phyloP scores from a whole-genome alignment of 1,140 invertebrate genomes.

The Globodera rostochiensis region DNA sequence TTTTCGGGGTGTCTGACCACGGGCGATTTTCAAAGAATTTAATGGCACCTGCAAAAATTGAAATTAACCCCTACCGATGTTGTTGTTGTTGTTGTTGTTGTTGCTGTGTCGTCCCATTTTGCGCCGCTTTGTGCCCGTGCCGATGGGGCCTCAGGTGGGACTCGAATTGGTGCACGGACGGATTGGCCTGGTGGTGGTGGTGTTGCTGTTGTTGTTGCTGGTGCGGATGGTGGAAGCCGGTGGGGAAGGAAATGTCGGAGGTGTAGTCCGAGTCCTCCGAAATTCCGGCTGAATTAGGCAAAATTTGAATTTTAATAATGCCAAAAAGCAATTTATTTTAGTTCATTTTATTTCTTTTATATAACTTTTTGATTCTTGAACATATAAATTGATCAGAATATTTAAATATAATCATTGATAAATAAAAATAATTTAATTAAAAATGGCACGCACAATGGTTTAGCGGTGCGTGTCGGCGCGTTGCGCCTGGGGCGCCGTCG shows the following conservation, averaged over 20 bases:
- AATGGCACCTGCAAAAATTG: not conserved
- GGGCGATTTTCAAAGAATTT: too few relatives aligned
- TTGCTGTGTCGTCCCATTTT: not conserved
- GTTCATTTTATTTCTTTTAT: not conserved
- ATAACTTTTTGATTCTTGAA: not conserved
- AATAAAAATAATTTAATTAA: conserved; percentile 16
- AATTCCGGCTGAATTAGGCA: conserved; percentile 77
- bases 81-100: not conserved
- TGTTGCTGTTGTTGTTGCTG: conserved; percentile 20
- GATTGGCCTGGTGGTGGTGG: conserved; percentile 53
- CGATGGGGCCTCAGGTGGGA: conserved; percentile 24
- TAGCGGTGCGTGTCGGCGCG: conserved; percentile 54
- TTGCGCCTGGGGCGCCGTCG: conserved; percentile 17
- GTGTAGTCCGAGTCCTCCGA: conserved; percentile 96
- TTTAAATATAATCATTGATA: not conserved
- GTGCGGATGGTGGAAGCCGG: conserved; percentile 16
- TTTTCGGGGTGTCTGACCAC: too few relatives aligned
- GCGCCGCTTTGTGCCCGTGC: not conserved
- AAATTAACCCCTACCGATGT: not conserved
- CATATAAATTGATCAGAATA: too few relatives aligned
- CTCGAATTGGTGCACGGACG: conserved; percentile 66
- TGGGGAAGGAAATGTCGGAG: conserved; percentile 90
- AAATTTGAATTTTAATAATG: conserved; percentile 20
- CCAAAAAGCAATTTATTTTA: conserved; percentile 8
- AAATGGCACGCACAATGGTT: conserved; percentile 57